Evolutionary conservation across 2,888 invertebrate species (phyloP).

Genomic region (Limenitis camilla): DNA sequence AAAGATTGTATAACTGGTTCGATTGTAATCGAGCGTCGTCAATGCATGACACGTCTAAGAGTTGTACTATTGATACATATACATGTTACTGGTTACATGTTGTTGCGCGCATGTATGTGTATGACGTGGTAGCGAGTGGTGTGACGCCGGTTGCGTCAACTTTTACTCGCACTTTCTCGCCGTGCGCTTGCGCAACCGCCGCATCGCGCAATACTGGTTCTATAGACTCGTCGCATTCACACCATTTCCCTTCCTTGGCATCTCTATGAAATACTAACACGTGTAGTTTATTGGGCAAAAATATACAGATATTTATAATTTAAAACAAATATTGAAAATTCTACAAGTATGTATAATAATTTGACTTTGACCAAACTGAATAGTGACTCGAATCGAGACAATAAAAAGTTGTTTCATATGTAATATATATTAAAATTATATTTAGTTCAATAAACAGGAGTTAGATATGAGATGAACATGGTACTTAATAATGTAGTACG

Average conservation of each 20-base stretch:
- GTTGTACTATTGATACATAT: conserved; percentile 18
- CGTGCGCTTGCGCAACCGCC: conserved; percentile 65
- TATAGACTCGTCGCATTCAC: conserved; percentile 48
- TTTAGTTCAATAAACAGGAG: conserved; percentile 25
- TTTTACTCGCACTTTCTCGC: conserved; percentile 74
- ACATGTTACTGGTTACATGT: conserved; percentile 11
- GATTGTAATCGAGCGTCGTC: conserved; percentile 58
- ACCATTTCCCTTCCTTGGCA: conserved; percentile 44
- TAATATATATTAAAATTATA: neutral
- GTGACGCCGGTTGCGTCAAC: conserved; percentile 72
- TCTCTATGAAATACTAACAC: conserved; percentile 5
- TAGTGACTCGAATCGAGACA: no score
- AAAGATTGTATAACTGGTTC: conserved; percentile 54
- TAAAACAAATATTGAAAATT: no score
- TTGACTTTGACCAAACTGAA: no score
- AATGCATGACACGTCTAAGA: conserved; percentile 43
- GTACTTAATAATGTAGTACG: conserved; percentile 29
- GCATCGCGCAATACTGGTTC: conserved; percentile 56
- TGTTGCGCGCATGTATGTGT: conserved; percentile 23
- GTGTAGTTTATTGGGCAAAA: conserved; percentile 20
- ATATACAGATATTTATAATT: neutral
- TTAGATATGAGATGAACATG: conserved; percentile 17
- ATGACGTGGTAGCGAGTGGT: conserved; percentile 40
- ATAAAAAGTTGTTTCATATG: no score
- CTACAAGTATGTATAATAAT: no score